Conservation (phyloP, 2,888 invertebrate genomes). For the Spilosoma lubricipeda region DNA sequence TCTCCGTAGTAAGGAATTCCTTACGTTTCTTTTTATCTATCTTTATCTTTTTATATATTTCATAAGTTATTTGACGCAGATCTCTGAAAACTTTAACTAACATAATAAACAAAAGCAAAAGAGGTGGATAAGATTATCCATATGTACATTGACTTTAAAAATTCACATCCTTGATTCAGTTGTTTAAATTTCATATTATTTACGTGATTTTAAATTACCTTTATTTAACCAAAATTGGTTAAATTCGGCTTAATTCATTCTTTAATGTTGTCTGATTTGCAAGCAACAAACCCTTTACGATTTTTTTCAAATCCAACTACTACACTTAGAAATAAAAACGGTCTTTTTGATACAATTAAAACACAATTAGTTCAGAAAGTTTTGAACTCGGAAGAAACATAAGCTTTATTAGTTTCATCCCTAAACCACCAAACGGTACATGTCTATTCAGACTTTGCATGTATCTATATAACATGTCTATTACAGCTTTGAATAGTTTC, state of each 20-base stretch:
- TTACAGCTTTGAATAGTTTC: constrained; percentile 4
- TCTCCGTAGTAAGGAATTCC: constrained; percentile 26
- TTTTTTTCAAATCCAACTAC: background rate
- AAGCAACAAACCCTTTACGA: background rate
- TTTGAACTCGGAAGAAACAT: background rate
- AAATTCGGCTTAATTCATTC: too few relatives aligned
- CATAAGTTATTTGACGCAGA: background rate
- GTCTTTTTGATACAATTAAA: background rate
- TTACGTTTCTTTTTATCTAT: background rate
- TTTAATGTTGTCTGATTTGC: background rate
- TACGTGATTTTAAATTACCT: too few relatives aligned
- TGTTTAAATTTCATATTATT: too few relatives aligned
- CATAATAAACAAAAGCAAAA: too few relatives aligned
- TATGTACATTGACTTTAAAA: too few relatives aligned
- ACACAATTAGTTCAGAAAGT: background rate
- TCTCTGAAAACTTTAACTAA: too few relatives aligned
- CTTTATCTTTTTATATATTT: background rate
- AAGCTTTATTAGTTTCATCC: background rate
- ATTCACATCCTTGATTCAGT: too few relatives aligned
- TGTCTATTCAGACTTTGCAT: background rate
- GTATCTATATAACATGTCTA: background rate
- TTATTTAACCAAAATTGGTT: too few relatives aligned
- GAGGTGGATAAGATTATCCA: too few relatives aligned
- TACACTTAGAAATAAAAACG: background rate
- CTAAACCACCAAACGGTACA: background rate